Evolutionary conservation across 2,888 invertebrate genomes (phyloP).

Genomic region (Lypha dubia): DNA sequence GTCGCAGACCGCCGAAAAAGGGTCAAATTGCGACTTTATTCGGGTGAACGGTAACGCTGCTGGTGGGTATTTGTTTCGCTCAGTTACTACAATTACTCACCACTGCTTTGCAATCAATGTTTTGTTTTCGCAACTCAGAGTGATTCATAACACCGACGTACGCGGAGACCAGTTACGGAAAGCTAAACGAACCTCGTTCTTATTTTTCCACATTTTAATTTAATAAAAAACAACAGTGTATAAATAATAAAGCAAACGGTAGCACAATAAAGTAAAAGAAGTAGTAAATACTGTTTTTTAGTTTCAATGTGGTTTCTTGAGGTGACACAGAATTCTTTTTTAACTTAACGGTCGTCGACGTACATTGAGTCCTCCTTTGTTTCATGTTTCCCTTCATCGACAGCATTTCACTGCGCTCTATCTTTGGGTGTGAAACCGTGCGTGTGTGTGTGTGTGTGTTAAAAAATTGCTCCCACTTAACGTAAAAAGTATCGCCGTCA

Average conservation of each 20-base stretch:
- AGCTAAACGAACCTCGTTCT: constrained; percentile 58
- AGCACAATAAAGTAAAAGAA: constrained; percentile 32
- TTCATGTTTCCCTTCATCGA: constrained; percentile 11
- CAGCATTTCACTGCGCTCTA: constrained; percentile 13
- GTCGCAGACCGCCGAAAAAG: no score
- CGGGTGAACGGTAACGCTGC: no score
- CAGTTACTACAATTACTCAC: constrained; percentile 41
- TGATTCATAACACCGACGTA: constrained; percentile 74
- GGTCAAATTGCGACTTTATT: no score
- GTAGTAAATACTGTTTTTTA: constrained; percentile 55
- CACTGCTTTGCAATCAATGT: constrained; percentile 50
- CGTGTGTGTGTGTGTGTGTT: neutral
- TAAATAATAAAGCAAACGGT: constrained; percentile 31
- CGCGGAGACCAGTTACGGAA: constrained; percentile 72
- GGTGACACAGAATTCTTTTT: constrained; percentile 65
- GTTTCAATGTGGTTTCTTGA: constrained; percentile 61
- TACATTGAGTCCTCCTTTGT: constrained; percentile 35
- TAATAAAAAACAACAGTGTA: constrained; percentile 47
- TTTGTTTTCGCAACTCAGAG: constrained; percentile 73
- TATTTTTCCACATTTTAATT: constrained; percentile 66
- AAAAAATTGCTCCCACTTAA: constrained; percentile 50
- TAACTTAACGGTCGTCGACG: constrained; percentile 54
- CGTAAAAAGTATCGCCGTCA: constrained; percentile 47
- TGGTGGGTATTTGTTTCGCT: constrained; percentile 37
- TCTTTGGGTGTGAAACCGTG: constrained; percentile 36